Conservation (phyloP, 2,888 invertebrate genomes). For the Spisula solida region DNA sequence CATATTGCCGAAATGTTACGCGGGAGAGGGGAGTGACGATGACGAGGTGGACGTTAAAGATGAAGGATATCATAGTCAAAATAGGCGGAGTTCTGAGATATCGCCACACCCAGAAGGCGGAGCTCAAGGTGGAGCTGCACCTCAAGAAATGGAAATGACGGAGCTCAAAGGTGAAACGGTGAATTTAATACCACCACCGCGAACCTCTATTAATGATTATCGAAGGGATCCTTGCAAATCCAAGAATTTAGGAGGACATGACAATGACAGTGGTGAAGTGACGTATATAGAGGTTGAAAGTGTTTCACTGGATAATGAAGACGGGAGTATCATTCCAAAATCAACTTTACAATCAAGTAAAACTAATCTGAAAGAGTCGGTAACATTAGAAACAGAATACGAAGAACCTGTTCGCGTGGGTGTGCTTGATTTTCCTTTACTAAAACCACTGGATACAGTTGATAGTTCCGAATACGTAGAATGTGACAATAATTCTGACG, state of each 20-base stretch:
- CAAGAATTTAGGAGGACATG: not conserved
- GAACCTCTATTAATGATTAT: constrained; percentile 56
- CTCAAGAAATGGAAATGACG: constrained; percentile 63
- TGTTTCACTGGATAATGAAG: constrained; percentile 54
- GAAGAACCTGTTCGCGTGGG: constrained; percentile 48
- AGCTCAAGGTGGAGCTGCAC: constrained; percentile 47
- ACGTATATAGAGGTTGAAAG: constrained; percentile 71
- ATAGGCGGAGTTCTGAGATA: constrained; percentile 64
- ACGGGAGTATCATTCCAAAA: constrained; percentile 51
- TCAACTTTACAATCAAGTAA: constrained; percentile 6
- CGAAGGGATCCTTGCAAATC: constrained; percentile 58
- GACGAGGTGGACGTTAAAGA: constrained; percentile 60
- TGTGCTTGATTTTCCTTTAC: constrained; percentile 31
- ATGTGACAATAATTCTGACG: constrained; percentile 41
- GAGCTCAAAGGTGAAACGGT: constrained; percentile 66
- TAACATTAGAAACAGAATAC: constrained; percentile 42
- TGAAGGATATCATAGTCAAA: constrained; percentile 71
- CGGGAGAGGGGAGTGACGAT: constrained; percentile 65
- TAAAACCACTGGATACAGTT: constrained; percentile 28
- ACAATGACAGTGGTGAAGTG: constrained; percentile 46
- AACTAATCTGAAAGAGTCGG: not conserved
- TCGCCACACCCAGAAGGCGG: constrained; percentile 35
- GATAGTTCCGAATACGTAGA: constrained; percentile 48
- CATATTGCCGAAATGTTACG: constrained; percentile 66
- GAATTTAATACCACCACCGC: constrained; percentile 63